Evolutionary conservation across 2,888 invertebrate species (phyloP), one percentile per base, ranked within the genome.

Genomic region (Perizoma flavofasciatum): DNA sequence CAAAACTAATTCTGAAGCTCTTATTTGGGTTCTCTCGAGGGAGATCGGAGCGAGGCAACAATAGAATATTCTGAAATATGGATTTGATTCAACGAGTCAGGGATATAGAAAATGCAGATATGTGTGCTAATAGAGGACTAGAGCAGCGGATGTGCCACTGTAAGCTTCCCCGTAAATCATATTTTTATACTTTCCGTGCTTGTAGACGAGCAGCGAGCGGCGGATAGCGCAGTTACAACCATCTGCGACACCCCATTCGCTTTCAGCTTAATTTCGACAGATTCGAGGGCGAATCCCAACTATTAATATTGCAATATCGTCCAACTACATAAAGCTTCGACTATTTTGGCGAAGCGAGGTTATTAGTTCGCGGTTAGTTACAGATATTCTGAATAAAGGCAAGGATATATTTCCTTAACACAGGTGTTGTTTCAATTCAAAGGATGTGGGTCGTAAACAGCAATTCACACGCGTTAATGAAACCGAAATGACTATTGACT

Each of bases 221-320:
- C 61, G 69, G 78, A 79, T 74, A 78, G 74, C 81, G 87, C 86
- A 80, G 88, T 90, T 89, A 88, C 78, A 72, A 71, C 85, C 90
- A 91, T 89, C 89, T 91, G 91, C 73, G 89, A 79, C 89, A 85
- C 86, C 86, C 88, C 87, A 85, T 85, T 85, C 71, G 81, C 82
- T 77, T 74, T 81, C 79, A 77, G 81, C 81, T 86, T 88, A 85
- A 88, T 89, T 88, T 85, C 83, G 75, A 81, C 83, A 86, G 83
- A 87, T 86, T 82, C 77, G 76, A 85, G 83, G 85, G 83, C 75
- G 82, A 81, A 83, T 83, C 84, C 77, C 75, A 77, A 82, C 79
- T 83, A 86, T 83, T 85, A 85, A 86, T 86, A 81, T 75, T 70
- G 78, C 75, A 77, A 78, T 79, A 82, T 85, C 79, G 69, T 75